Conservation (phyloP, 2,113 vertebrate genomes). For the Apodemus speciosus region DNA sequence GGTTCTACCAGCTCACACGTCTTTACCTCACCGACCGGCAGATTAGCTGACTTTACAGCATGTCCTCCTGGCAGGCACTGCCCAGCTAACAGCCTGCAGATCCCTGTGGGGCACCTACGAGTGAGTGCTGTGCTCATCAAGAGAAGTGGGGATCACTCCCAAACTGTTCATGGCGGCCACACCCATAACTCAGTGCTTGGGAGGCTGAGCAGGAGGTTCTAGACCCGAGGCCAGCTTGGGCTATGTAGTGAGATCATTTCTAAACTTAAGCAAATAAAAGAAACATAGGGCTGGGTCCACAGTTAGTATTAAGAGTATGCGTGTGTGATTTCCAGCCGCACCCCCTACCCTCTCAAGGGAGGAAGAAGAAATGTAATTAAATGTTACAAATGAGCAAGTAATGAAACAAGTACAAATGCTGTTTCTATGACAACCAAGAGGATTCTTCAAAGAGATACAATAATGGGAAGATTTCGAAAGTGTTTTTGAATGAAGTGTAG, state of each 20-base stretch:
- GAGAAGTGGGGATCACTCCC: neutral
- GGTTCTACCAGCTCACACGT: neutral
- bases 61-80: fast-evolving
- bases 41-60: fast-evolving
- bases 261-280: neutral
- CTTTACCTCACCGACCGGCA: neutral
- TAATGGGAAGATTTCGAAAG: neutral
- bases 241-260: neutral
- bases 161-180: neutral
- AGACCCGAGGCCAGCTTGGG: neutral
- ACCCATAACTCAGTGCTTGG: no score
- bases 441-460: constrained; percentile 2
- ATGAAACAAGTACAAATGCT: neutral
- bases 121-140: neutral
- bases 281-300: neutral
- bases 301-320: neutral
- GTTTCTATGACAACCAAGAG: neutral
- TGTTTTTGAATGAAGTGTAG: constrained; percentile 14
- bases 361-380: constrained; percentile 16
- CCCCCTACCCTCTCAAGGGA: neutral
- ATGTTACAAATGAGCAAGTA: neutral
- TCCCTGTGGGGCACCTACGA: fast-evolving
- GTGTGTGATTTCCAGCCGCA: neutral
- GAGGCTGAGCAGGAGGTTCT: neutral
- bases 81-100: fast-evolving